Evolutionary conservation across 2,113 vertebrate genomes (phyloP).

Genomic region (Sceloporus tristichus): DNA sequence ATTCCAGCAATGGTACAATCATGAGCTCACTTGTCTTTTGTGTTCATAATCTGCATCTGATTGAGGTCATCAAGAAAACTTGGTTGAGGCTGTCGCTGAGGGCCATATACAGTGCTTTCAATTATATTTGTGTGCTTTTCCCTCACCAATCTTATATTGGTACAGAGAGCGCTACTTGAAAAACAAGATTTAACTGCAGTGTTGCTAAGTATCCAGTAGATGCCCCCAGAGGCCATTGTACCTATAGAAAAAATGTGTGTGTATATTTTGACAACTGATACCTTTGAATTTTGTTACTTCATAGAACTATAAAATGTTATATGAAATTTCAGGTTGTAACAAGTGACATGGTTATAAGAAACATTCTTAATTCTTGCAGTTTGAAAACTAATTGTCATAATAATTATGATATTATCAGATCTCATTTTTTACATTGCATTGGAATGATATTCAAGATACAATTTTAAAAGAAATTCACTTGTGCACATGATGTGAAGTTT

Average conservation of each 20-base stretch:
- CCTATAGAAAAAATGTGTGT: conserved; percentile 26
- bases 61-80: background rate
- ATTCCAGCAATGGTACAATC: fast-evolving
- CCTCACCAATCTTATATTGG: background rate
- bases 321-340: background rate
- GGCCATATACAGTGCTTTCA: background rate
- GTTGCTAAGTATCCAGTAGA: conserved; percentile 85
- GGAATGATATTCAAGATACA: no score
- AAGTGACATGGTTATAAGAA: background rate
- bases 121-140: conserved; percentile 20
- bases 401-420: background rate
- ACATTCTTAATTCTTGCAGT: background rate
- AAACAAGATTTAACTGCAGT: conserved; percentile 78
- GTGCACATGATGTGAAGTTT: no score
- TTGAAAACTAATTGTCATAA: background rate
- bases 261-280: conserved; percentile 8
- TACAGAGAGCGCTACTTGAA: conserved; percentile 13
- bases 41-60: fast-evolving
- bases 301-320: background rate
- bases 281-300: background rate
- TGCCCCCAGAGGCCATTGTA: conserved; percentile 93
- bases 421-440: no score
- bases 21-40: fast-evolving
- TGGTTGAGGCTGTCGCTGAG: background rate
- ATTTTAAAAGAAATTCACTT: no score